phyloP scores from a whole-genome alignment of 35 echinoderm and acorn worm genomes.

The Nesometra sesokonis region DNA sequence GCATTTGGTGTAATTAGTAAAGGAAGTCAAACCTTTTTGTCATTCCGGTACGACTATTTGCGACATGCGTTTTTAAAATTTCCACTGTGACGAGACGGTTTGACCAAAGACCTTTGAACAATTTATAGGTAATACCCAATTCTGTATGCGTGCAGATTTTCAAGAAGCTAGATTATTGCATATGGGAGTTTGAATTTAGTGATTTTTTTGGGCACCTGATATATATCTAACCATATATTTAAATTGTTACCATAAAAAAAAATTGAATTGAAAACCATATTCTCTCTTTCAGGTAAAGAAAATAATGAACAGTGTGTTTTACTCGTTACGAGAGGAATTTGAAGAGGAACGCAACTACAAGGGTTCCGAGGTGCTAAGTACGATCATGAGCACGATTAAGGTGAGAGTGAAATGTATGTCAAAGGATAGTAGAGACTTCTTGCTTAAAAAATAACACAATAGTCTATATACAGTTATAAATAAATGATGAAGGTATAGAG shows the following conservation, averaged over 20 bases:
- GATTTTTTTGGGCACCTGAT: background rate
- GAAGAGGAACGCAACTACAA: conserved; percentile 67
- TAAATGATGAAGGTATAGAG: too few relatives aligned
- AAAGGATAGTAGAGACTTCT: conserved; percentile 6
- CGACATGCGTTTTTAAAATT: too few relatives aligned
- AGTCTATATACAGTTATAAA: too few relatives aligned
- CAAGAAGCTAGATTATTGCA: too few relatives aligned
- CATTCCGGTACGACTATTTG: too few relatives aligned
- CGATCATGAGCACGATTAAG: conserved; percentile 99
- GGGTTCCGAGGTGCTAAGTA: conserved; percentile 68
- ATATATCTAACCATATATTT: background rate
- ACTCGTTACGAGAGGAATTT: conserved; percentile 85
- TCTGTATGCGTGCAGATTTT: too few relatives aligned
- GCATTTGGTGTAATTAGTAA: too few relatives aligned
- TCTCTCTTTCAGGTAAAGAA: conserved; percentile 72
- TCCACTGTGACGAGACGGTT: too few relatives aligned
- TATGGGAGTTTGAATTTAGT: background rate
- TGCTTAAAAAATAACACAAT: conserved; percentile 35
- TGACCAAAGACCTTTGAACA: background rate
- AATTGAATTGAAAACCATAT: background rate
- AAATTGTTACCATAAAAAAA: background rate
- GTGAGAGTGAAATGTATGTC: conserved; percentile 48
- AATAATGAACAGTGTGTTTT: conserved; percentile 98
- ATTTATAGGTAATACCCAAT: too few relatives aligned
- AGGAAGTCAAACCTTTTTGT: too few relatives aligned